Evolutionary conservation across 2,888 invertebrate species (phyloP), one percentile per base, ranked within the genome.

Genomic region (Arrhopalites spinosus): DNA sequence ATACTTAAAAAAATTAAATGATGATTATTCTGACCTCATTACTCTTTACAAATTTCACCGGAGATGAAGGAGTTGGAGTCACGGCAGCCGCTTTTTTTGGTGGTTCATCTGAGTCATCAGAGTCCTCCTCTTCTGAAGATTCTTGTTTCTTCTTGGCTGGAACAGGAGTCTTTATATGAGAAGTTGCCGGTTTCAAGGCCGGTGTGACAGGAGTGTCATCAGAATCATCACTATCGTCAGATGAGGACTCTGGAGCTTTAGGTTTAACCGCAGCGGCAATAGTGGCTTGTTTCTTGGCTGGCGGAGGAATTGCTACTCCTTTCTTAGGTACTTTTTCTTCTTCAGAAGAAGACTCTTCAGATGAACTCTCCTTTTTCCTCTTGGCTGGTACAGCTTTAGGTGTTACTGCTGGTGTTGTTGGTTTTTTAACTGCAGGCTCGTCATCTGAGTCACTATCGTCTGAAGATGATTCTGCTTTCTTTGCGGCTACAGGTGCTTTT

Each of bases 51-150:
- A 69, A 56, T 53, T 61, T 69, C 63, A 56, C 45, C 29, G 67
- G 61, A 29, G 64, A 72, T 13, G 67, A 23, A 11, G 23, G 23
- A 11, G 73, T 47, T 27, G 73, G 27, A 1, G 96, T n/a, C 96
- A 15, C 75, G 36, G 25, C 73, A 76, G 3, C 73, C n/a, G 73
- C 79, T 81, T 64, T 72, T 56, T 70, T 85, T 17, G 79, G 59
- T 29, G 78, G 85, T 3, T 53, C 56, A 75, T 83, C 83, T 64
- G 83, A 83, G 70, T 83, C 84, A 43, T 80, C 80, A 73, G 78
- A 76, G 2, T 77, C 73, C 15, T 73, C 73, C 20, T 77, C 77
- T 59, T 74, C 68, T n/a, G 68, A 68, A 7, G 67, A 84, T 79
- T 78, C 83, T 81, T 81, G 78, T 78, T 78, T 79, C 15, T 43